Conservation (phyloP, 2,113 vertebrate species). For the Festucalex cinctus region DNA sequence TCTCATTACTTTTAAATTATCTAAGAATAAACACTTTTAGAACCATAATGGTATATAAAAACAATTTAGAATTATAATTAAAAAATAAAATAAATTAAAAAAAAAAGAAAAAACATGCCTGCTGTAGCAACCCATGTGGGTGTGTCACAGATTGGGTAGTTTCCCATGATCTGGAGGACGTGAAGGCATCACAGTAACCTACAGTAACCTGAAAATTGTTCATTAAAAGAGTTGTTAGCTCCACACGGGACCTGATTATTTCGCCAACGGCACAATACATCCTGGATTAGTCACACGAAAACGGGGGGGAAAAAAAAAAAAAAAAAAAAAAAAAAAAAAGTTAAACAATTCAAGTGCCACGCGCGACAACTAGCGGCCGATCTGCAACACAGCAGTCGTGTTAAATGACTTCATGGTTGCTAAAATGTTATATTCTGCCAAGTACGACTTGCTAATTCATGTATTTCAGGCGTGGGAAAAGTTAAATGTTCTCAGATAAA, state of each 20-base stretch:
- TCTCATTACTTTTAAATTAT: neutral
- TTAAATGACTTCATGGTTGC: neutral
- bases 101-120: no score
- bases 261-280: no score
- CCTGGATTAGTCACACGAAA: neutral
- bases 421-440: neutral
- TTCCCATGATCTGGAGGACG: no score
- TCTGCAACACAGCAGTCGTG: neutral
- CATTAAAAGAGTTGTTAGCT: no score
- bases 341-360: no score
- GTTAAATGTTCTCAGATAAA: no score
- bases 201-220: no score
- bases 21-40: neutral
- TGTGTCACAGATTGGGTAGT: no score
- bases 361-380: neutral
- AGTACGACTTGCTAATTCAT: neutral
- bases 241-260: no score
- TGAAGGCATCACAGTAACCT: no score
- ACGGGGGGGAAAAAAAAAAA: neutral
- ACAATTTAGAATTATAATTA: neutral
- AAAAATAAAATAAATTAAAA: neutral
- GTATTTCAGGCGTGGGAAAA: neutral
- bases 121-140: no score
- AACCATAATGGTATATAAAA: neutral
- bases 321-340: no score